phyloP scores from a whole-genome alignment of 1,140 invertebrate genomes.

The Papilio helenus region DNA sequence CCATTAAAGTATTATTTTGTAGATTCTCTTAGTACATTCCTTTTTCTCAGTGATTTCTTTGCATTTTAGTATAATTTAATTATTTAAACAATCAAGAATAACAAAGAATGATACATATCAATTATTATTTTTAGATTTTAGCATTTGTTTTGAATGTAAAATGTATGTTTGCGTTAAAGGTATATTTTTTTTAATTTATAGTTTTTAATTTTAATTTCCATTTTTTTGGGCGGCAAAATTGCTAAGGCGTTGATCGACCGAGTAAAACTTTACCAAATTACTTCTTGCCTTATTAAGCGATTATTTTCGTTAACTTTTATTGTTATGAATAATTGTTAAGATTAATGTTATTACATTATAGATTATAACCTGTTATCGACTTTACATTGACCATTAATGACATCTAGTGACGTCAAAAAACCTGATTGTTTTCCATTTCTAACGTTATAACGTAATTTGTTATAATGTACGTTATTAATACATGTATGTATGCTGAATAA shows the following conservation, averaged over 20 bases:
- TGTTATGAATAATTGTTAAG: constrained; percentile 23
- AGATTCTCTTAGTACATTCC: constrained; percentile 43
- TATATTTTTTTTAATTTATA: constrained; percentile 22
- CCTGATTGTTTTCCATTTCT: constrained; percentile 13
- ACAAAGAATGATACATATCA: constrained; percentile 72
- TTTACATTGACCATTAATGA: constrained; percentile 5
- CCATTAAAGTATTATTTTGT: constrained; percentile 53
- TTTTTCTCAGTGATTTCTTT: constrained; percentile 36
- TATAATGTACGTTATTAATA: constrained; percentile 38
- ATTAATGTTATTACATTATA: constrained; percentile 38
- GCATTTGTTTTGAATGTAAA: constrained; percentile 27
- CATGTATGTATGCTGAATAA: constrained; percentile 46
- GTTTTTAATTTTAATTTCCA: not conserved
- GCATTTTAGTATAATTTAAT: constrained; percentile 38
- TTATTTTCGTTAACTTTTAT: constrained; percentile 25
- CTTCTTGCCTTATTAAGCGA: constrained; percentile 39
- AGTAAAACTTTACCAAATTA: constrained; percentile 33
- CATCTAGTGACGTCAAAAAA: constrained; percentile 31
- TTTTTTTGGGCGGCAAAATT: not conserved
- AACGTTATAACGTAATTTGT: constrained; percentile 14
- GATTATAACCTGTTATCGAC: constrained; percentile 33
- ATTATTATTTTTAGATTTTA: constrained; percentile 43
- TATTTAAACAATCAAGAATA: constrained; percentile 65
- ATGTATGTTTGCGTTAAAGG: constrained; percentile 11
- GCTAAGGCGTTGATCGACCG: not conserved